phyloP scores from a whole-genome alignment of 2,888 invertebrate genomes.

The Stenchaetothrips biformis region DNA sequence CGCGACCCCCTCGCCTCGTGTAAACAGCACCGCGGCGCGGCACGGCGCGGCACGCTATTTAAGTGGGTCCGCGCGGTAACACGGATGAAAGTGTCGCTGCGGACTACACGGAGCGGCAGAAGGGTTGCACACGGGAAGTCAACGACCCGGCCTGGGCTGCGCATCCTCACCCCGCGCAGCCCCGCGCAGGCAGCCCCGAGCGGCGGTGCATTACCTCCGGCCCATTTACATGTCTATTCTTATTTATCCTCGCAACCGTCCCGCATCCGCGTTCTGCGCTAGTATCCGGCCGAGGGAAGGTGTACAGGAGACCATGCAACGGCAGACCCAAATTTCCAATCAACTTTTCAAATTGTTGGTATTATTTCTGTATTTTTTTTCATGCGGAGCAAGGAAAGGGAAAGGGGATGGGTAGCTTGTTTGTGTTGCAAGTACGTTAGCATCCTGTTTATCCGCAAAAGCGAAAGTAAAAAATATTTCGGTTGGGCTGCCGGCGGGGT shows the following conservation, averaged over 20 bases:
- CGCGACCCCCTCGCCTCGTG: background rate
- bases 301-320: no score
- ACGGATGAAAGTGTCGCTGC: background rate
- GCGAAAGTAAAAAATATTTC: no score
- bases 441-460: no score
- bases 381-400: no score
- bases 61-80: background rate
- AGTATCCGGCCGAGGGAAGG: no score
- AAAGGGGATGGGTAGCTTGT: no score
- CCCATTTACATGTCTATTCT: conserved; percentile 3
- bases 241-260: background rate
- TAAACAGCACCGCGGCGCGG: conserved; percentile 5
- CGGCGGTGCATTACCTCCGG: background rate
- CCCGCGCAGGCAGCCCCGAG: background rate
- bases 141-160: background rate
- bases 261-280: no score
- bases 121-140: background rate
- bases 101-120: background rate
- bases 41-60: background rate
- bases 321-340: no score
- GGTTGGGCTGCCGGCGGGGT: no score
- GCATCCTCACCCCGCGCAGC: background rate
- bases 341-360: no score
- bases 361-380: no score
- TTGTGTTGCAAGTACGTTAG: no score